Evolutionary conservation across 2,888 invertebrate species (phyloP).

Genomic region (Eledona agricola): DNA sequence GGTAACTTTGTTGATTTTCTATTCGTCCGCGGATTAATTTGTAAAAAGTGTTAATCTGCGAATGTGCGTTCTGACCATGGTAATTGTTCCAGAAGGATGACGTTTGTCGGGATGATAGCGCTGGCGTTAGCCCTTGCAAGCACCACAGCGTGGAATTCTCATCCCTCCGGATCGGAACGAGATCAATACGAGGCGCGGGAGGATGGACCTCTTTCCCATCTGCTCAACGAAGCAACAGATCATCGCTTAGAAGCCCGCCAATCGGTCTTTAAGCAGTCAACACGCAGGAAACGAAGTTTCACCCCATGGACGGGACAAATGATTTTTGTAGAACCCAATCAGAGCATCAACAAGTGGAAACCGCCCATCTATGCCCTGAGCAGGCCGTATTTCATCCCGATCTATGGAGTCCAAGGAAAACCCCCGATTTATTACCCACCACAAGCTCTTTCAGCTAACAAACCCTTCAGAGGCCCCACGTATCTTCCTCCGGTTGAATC

Average conservation of each 20-base stretch:
- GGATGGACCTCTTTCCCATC: conserved; percentile 36
- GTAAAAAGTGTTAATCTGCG: conserved; percentile 15
- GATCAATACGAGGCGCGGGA: conserved; percentile 48
- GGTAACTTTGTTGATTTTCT: no score
- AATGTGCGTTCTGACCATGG: conserved; percentile 27
- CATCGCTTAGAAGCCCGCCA: conserved; percentile 20
- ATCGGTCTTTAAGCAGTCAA: conserved; percentile 3
- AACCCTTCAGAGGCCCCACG: conserved; percentile 40
- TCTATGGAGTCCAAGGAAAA: conserved; percentile 52
- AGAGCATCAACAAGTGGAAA: conserved; percentile 47
- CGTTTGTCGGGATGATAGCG: conserved; percentile 39
- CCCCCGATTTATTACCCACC: conserved; percentile 57
- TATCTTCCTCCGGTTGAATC: conserved; percentile 50
- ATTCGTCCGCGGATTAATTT: no score
- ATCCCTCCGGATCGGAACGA: conserved; percentile 41
- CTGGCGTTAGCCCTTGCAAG: conserved; percentile 42
- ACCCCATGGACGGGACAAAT: conserved; percentile 25
- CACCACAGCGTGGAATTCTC: conserved; percentile 34
- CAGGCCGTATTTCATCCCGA: conserved; percentile 58
- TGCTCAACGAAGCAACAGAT: conserved; percentile 46
- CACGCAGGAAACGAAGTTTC: conserved; percentile 37
- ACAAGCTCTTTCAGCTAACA: conserved; percentile 49
- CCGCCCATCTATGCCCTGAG: conserved; percentile 50
- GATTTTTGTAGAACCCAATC: conserved; percentile 37
- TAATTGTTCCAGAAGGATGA: conserved; percentile 49